Percentiles rank a stretch among this genome's conserved stretches.
Evolutionary conservation across 2,888 invertebrate genomes (phyloP).

Genomic region (Euzophera pinguis): DNA sequence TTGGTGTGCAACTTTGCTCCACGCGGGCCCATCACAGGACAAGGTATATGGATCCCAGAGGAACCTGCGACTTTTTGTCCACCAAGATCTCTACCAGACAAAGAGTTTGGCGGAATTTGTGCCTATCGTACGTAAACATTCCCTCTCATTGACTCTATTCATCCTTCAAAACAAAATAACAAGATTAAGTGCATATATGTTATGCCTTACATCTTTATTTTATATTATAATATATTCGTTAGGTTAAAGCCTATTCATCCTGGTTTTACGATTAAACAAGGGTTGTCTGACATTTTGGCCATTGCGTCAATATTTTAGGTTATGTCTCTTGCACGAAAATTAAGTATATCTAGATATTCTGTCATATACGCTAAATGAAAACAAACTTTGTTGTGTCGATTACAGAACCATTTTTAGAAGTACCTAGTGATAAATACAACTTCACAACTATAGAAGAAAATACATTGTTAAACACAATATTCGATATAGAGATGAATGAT

Average conservation of each 20-base stretch:
- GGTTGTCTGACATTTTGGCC: too few relatives aligned
- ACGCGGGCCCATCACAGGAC: conserved; percentile 40
- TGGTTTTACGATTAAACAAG: too few relatives aligned
- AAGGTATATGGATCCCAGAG: conserved; percentile 48
- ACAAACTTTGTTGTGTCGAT: conserved; percentile 21
- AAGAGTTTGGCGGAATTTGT: conserved; percentile 39
- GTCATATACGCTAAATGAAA: neutral
- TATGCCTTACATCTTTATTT: too few relatives aligned
- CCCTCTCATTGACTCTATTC: too few relatives aligned
- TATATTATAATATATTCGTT: too few relatives aligned
- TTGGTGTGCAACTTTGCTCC: conserved; percentile 69
- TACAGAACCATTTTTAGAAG: conserved; percentile 45
- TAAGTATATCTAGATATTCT: neutral
- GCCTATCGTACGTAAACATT: conserved; percentile 49
- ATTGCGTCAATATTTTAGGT: too few relatives aligned
- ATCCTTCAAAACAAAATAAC: too few relatives aligned
- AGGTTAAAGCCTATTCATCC: too few relatives aligned
- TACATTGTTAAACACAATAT: conserved; percentile 45
- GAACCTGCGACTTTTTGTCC: conserved; percentile 49
- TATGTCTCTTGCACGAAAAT: neutral
- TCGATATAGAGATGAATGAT: conserved; percentile 53
- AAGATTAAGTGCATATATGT: too few relatives aligned
- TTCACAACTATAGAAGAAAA: conserved; percentile 50
- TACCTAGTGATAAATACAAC: conserved; percentile 33
- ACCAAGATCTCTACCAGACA: conserved; percentile 37